Base-by-base conservation (phyloP, 2,888 invertebrate genomes). In the Agrochola litura region DNA sequence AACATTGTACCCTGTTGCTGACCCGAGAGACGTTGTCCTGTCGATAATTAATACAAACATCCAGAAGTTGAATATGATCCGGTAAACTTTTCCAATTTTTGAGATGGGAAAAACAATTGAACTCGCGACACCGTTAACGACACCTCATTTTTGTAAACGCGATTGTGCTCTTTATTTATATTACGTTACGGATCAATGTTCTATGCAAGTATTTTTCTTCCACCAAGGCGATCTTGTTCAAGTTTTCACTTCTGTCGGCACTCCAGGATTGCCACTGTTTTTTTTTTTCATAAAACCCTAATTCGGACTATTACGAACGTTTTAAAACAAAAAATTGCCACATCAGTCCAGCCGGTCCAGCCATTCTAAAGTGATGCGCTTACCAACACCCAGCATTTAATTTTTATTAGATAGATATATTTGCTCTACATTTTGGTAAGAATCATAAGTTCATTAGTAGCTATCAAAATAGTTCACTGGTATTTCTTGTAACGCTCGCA, bases 391-490 rank as follows among this genome's bases (percentile, higher is more conserved):
- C 58, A 56, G 56, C 56, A 58, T 25, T 58, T 25, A 1, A 14
- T 25, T 58, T n/a, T 58, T 56, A 9, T 56, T n/a, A 12, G 1
- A n/a, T n/a, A 56, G 56, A 56, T 10, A 12, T 1, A 12, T n/a
- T 64, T 16, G 0, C 25, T 41, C 25, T 25, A 22, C 5, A 30
- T 30, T 46, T 46, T 6, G 3, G 14, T 30, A 60, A 60, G 41
- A 56, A 49, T 64, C n/a, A 56, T 56, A 19, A 73, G n/a, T 12
- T 73, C 12, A 43, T 49, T 41, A 64, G 37, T 43, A n/a, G 58
- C n/a, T 22, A 43, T 58, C 52, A 52, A 74, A 74, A 81, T 58
- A 65, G 49, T 58, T 37, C 37, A 5, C 43, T 16, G 58, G 22
- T 30, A 22, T 52, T 52, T 65, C 37, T 58, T 54, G 43, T 43